Evolutionary conservation across 2,113 vertebrate genomes (phyloP).

Genomic region (Deroptyus accipitrinus): DNA sequence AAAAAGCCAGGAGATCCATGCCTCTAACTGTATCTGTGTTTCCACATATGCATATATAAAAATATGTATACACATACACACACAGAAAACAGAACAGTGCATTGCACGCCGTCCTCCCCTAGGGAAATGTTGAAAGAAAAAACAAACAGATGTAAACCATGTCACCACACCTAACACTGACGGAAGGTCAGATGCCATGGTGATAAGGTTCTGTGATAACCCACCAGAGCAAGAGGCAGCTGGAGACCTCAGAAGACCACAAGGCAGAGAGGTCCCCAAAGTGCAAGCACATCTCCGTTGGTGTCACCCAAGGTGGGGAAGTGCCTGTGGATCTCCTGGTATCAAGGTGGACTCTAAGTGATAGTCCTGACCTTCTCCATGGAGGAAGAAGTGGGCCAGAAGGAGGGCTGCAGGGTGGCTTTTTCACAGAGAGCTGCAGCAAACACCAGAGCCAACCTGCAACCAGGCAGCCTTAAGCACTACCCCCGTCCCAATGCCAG

Average conservation of each 20-base stretch:
- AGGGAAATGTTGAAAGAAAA: not conserved
- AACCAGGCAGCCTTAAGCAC: not conserved
- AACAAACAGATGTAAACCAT: not conserved
- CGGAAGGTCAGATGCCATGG: not conserved
- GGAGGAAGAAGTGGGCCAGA: not conserved
- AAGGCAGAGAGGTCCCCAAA: not conserved
- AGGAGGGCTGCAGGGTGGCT: not conserved
- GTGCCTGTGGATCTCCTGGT: not conserved
- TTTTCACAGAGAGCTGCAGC: not conserved
- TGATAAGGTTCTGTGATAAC: not conserved
- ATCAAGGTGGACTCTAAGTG: not conserved
- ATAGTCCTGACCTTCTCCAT: not conserved
- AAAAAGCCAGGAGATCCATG: not conserved
- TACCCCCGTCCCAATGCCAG: not conserved
- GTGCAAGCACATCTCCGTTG: no score
- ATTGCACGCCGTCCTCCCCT: not conserved
- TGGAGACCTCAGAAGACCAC: not conserved
- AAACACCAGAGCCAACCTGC: not conserved
- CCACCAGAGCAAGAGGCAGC: not conserved
- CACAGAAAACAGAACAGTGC: not conserved
- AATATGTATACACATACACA: not conserved
- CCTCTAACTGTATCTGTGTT: not conserved
- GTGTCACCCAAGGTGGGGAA: not conserved
- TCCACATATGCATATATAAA: not conserved
- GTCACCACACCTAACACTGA: accelerated